A percentile compares a stretch with the other conserved stretches of the same genome.
phyloP scores from a whole-genome alignment of 2,888 invertebrate species.

The Frankliniella intonsa region DNA sequence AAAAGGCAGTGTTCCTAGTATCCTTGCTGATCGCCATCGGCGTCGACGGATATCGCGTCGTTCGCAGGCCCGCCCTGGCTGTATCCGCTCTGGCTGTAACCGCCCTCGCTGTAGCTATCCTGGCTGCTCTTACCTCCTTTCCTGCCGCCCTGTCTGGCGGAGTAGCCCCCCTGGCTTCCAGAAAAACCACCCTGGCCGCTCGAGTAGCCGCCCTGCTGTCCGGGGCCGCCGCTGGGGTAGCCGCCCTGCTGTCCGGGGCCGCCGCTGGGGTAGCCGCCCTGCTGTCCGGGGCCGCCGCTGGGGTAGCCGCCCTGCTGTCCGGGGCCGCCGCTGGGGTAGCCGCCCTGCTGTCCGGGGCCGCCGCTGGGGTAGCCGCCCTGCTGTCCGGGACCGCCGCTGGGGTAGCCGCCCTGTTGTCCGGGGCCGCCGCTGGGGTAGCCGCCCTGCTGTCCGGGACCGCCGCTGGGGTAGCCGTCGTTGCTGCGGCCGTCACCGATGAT shows the following conservation, averaged over 20 bases:
- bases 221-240: neutral
- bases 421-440: constrained; percentile 1
- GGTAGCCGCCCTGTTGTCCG: constrained; percentile 7
- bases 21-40: neutral
- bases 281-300: neutral
- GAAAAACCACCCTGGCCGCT: neutral
- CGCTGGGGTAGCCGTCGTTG: constrained; percentile 40
- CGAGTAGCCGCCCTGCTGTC: neutral
- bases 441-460: constrained; percentile 33
- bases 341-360: neutral
- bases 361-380: neutral
- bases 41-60: neutral
- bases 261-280: neutral
- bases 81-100: constrained; percentile 10
- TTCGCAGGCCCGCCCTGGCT: neutral
- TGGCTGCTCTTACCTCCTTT: too few relatives aligned
- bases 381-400: neutral
- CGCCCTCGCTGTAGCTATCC: neutral
- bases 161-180: too few relatives aligned
- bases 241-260: neutral
- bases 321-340: neutral
- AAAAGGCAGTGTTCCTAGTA: neutral
- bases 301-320: neutral
- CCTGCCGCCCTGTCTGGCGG: too few relatives aligned
- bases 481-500: constrained; percentile 37